Conservation (phyloP, 2,797 vertebrate species). For the Etheostoma perlongum region DNA sequence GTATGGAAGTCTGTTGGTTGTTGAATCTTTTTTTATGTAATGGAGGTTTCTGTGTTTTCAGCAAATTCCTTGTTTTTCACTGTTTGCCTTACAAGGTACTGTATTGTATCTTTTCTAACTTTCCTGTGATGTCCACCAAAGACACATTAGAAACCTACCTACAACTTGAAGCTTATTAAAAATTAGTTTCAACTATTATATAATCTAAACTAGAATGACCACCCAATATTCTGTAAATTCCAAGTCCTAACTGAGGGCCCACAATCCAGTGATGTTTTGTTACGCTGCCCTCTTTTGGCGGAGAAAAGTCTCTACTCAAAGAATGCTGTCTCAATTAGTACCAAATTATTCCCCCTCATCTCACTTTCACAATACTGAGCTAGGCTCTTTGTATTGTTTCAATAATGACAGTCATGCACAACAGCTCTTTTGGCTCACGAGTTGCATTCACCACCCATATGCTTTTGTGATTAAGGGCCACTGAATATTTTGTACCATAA, state of each 20-base stretch:
- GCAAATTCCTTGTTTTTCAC: slow-evolving; percentile 71
- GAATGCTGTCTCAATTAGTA: slow-evolving; percentile 81
- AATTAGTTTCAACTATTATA: background rate
- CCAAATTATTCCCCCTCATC: slow-evolving; percentile 80
- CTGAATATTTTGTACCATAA: slow-evolving; percentile 71
- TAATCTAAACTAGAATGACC: slow-evolving; percentile 47
- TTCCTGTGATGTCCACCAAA: slow-evolving; percentile 84
- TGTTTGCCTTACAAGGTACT: slow-evolving; percentile 81
- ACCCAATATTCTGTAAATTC: slow-evolving; percentile 24
- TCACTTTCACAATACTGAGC: slow-evolving; percentile 79
- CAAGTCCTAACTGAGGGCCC: slow-evolving; percentile 18
- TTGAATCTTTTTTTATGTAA: slow-evolving; percentile 36
- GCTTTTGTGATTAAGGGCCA: slow-evolving; percentile 70
- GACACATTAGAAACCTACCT: slow-evolving; percentile 74
- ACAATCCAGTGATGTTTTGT: slow-evolving; percentile 45
- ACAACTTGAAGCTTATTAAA: slow-evolving; percentile 57
- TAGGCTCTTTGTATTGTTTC: slow-evolving; percentile 79
- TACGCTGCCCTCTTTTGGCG: slow-evolving; percentile 81
- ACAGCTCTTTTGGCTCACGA: slow-evolving; percentile 76
- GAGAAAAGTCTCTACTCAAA: slow-evolving; percentile 58
- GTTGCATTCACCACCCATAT: slow-evolving; percentile 68
- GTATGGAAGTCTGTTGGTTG: slow-evolving; percentile 41
- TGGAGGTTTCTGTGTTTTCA: slow-evolving; percentile 53
- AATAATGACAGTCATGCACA: slow-evolving; percentile 78
- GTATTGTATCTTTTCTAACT: slow-evolving; percentile 76